Evolutionary conservation across 64 coral and sea anemone genomes (phyloP), one percentile per base, ranked within the genome.

Genomic region (Trachythela sp.): DNA sequence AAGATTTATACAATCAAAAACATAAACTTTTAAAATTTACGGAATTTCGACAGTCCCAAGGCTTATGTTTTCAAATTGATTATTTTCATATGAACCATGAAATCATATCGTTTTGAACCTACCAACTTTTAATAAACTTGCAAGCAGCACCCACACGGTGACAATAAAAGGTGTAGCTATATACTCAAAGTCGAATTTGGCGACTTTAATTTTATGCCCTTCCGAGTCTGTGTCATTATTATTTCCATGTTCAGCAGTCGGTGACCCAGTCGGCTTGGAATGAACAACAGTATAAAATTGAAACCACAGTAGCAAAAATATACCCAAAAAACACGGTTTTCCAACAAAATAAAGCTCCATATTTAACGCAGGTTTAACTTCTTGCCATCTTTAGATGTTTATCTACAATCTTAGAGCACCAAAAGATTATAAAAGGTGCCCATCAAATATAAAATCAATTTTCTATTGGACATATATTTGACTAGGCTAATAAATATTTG

Each of bases 161-260:
- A 80, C 75, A 80, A 80, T 80, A 36, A 80, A 80, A 37, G 75
- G 75, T 35, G 14, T 80, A 8, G 75, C 75, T 29, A 80, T 80
- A 80, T 80, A 18, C 30, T 80, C 15, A 39, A 80, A 80, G 30
- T 80, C 75, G 37, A 80, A 80, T 37, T 80, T 80, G 20, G 75
- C 75, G 6, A 80, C 75, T 80, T 80, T 80, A 20, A 80, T 80
- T 29, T 80, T 80, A 38, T 80, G 37, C 30, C 8, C 31, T 34
- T 80, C 31, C 11, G 30, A 37, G 20, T 80, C 7, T 34, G 31
- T 80, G 31, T 37, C 6, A 36, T 37, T 35, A 36, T 36, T 80
- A 29, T 29, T 29, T 37, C 30, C 2, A 0, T 0, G 11, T 39
- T 80, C 33, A 80, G 17, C 26, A 11, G 33, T 30, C 75, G 35